phyloP scores from a whole-genome alignment of 2,113 vertebrate species.

The Empidonax alnorum region DNA sequence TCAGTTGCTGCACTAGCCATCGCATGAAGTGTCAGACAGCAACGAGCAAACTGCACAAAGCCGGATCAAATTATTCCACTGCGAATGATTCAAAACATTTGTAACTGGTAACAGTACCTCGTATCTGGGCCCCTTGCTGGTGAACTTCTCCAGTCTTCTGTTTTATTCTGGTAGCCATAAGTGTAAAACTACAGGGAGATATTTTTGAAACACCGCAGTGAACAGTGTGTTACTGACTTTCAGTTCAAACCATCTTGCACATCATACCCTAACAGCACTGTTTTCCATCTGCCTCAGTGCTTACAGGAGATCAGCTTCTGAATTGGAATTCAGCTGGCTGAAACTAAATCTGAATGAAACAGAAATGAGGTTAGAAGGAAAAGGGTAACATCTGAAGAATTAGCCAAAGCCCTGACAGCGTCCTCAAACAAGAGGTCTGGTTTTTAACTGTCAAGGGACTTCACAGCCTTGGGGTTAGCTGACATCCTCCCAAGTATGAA shows the following conservation, averaged over 20 bases:
- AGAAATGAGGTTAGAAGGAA: slow-evolving; percentile 25
- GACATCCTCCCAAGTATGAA: slow-evolving; percentile 19
- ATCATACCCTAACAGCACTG: slow-evolving; percentile 21
- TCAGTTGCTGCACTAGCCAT: neutral
- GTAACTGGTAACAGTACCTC: neutral
- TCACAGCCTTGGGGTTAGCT: slow-evolving; percentile 13
- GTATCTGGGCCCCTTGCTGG: neutral
- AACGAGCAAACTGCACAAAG: neutral
- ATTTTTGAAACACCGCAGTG: slow-evolving; percentile 25
- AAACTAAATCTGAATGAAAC: slow-evolving; percentile 23
- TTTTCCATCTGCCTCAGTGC: slow-evolving; percentile 53
- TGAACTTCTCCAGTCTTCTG: slow-evolving; percentile 12
- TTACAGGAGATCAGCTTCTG: slow-evolving; percentile 45
- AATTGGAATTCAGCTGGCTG: slow-evolving; percentile 47
- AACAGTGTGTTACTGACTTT: slow-evolving; percentile 49
- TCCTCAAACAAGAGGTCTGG: neutral
- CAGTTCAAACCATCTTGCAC: slow-evolving; percentile 32
- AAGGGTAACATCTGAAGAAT: slow-evolving; percentile 5
- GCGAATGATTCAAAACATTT: neutral
- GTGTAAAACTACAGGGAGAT: slow-evolving; percentile 26
- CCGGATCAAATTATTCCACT: neutral
- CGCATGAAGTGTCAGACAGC: accelerated
- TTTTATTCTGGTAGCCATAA: slow-evolving; percentile 14
- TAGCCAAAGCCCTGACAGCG: neutral
- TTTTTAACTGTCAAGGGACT: slow-evolving; percentile 4